phyloP scores from a whole-genome alignment of 2,888 invertebrate genomes.

The Watsonalla binaria region DNA sequence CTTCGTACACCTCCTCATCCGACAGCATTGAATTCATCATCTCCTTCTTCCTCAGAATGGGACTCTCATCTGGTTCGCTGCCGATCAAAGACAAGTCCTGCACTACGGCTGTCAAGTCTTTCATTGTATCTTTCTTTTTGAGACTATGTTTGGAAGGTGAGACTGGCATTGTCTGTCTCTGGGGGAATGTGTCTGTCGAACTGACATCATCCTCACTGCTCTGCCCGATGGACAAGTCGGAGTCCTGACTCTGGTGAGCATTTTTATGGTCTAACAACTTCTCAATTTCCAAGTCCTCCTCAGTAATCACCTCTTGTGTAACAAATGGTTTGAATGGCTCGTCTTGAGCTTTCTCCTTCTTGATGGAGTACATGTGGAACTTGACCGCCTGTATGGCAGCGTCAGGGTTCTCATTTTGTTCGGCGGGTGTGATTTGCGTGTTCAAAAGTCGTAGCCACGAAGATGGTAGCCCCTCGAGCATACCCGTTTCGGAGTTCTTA shows the following conservation, averaged over 20 bases:
- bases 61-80: slow-evolving; percentile 75
- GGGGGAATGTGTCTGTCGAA: slow-evolving; percentile 52
- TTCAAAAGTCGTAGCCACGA: slow-evolving; percentile 89
- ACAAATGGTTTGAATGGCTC: slow-evolving; percentile 88
- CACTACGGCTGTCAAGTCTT: slow-evolving; percentile 56
- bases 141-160: slow-evolving; percentile 61
- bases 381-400: slow-evolving; percentile 95
- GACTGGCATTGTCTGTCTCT: slow-evolving; percentile 78
- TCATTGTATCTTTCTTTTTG: slow-evolving; percentile 60
- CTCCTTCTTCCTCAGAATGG: slow-evolving; percentile 80
- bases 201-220: slow-evolving; percentile 76
- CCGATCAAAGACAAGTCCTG: slow-evolving; percentile 66
- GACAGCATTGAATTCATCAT: slow-evolving; percentile 74
- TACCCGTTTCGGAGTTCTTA: slow-evolving; percentile 88
- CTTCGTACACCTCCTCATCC: slow-evolving; percentile 87
- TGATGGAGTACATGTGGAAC: slow-evolving; percentile 92
- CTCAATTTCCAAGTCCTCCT: slow-evolving; percentile 90
- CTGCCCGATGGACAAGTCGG: slow-evolving; percentile 71
- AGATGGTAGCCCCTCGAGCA: slow-evolving; percentile 90
- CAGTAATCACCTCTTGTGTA: slow-evolving; percentile 88
- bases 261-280: slow-evolving; percentile 85
- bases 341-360: slow-evolving; percentile 86
- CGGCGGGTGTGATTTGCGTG: slow-evolving; percentile 90
- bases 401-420: slow-evolving; percentile 93
- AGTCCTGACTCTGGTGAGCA: slow-evolving; percentile 82